phyloP scores from a whole-genome alignment of 2,888 invertebrate species.

The Patella ulyssiponensis region DNA sequence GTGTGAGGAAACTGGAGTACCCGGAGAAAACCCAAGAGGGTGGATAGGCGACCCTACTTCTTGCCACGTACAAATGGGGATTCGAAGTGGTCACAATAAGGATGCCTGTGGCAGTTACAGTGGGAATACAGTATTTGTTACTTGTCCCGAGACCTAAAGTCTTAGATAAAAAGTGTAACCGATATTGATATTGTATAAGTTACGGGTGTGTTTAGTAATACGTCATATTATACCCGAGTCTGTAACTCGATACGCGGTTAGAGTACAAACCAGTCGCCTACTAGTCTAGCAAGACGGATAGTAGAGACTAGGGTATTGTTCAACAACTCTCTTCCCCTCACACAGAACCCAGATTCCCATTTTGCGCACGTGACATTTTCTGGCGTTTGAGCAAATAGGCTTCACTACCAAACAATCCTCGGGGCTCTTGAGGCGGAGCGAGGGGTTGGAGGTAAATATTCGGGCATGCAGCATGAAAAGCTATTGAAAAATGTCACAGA shows the following conservation, averaged over 20 bases:
- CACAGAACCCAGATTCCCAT: neutral
- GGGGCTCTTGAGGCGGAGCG: neutral
- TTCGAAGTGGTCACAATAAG: too few species aligned
- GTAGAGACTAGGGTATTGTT: slow-evolving; percentile 2
- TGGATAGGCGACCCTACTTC: too few species aligned
- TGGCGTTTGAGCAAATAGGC: neutral
- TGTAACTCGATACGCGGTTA: neutral
- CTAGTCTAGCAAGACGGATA: neutral
- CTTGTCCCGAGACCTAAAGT: too few species aligned
- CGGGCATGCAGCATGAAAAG: slow-evolving; percentile 3
- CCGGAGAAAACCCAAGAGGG: too few species aligned
- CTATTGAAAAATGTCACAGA: neutral
- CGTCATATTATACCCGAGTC: neutral
- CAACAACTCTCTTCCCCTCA: neutral
- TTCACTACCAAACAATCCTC: neutral
- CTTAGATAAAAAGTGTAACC: too few species aligned
- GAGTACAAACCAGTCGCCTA: slow-evolving; percentile 1
- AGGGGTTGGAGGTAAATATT: neutral
- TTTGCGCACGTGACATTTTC: neutral
- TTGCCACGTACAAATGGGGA: too few species aligned
- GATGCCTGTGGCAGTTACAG: too few species aligned
- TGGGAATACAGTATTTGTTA: too few species aligned
- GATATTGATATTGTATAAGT: neutral
- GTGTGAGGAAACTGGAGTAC: too few species aligned
- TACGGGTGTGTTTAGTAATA: neutral